Evolutionary conservation across 2,888 invertebrate genomes (phyloP), one percentile per base, ranked within the genome.

Genomic region (Dusona sp.): DNA sequence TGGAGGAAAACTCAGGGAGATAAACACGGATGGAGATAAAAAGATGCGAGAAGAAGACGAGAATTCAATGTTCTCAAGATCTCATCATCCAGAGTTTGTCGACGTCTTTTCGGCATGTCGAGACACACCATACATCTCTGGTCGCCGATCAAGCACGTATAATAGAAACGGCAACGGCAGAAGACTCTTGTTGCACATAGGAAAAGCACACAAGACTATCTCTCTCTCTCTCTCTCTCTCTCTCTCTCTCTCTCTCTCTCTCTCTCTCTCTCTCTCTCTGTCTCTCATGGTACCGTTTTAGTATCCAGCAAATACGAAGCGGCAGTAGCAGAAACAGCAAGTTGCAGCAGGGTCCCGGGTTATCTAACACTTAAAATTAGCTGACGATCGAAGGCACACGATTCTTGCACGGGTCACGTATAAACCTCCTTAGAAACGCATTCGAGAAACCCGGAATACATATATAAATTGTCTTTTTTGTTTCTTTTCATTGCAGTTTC

Each of bases 351-450:
- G 81, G 84, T 88, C 70, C 72, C 89, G 90, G 92, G 92, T 94
- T 94, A 94, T 94, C 93, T 94, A 94, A 94, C 93, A 93, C 92
- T 93, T 94, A 94, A 93, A 94, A 93, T 93, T 94, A 93, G 93
- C 90, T 88, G 86, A 86, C 75, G 90, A 92, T 89, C 82, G 92
- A 89, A 90, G 89, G 87, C 89, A 74, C 85, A 85, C 83, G 87
- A 87, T 87, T 85, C 83, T 83, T 57, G 79, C 84, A 79, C 82
- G 86, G 86, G 81, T 87, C 81, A 87, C 86, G 82, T 79, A 84
- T 82, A 70, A 45, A 78, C 82, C 64, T 57, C 57, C 45, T 38
- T 22, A 48, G 42, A 65, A 29, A 57, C 54, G 67, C 67, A 48
- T 75, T 51, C 67, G 65, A 67, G 57, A 82, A 82, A 82, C 19